A percentile compares a stretch with the other conserved stretches of the same genome.
Conservation (phyloP, 1,140 invertebrate species). For the Drosophila kikkawai region DNA sequence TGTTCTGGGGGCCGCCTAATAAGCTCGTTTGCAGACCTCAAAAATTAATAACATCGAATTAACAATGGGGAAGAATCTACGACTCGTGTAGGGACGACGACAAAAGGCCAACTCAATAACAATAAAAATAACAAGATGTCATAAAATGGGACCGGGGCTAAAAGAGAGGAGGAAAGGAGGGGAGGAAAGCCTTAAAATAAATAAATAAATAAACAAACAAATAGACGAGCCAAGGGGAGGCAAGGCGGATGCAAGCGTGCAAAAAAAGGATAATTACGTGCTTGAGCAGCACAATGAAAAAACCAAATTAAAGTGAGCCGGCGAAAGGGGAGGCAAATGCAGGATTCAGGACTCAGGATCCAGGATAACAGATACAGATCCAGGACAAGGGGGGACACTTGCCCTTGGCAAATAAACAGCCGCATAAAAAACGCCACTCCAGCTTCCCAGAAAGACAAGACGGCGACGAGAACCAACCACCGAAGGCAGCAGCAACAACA, state of each 20-base stretch:
- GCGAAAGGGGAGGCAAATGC: not conserved
- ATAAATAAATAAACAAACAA: constrained; percentile 60
- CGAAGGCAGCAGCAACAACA: not conserved
- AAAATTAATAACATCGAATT: constrained; percentile 70
- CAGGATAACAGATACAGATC: not conserved
- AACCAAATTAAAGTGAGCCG: constrained; percentile 71
- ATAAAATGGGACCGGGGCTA: constrained; percentile 61
- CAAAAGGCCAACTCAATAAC: constrained; percentile 77
- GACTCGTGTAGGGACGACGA: constrained; percentile 54
- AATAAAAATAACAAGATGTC: constrained; percentile 82
- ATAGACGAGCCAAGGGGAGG: constrained; percentile 18
- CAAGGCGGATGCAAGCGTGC: constrained; percentile 26
- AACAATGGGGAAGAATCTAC: constrained; percentile 47
- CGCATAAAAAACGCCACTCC: constrained; percentile 44
- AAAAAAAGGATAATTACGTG: constrained; percentile 79
- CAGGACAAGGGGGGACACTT: not conserved
- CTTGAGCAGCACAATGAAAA: constrained; percentile 58
- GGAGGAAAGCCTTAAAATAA: constrained; percentile 20
- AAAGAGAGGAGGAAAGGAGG: constrained; percentile 9
- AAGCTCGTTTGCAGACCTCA: constrained; percentile 64
- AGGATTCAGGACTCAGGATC: not conserved
- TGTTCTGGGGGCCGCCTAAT: constrained; percentile 68
- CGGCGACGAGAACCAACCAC: constrained; percentile 49
- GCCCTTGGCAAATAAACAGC: constrained; percentile 64
- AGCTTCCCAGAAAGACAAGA: constrained; percentile 21